Base-by-base conservation (phyloP, 2,113 vertebrate species). In the Menidia beryllina region DNA sequence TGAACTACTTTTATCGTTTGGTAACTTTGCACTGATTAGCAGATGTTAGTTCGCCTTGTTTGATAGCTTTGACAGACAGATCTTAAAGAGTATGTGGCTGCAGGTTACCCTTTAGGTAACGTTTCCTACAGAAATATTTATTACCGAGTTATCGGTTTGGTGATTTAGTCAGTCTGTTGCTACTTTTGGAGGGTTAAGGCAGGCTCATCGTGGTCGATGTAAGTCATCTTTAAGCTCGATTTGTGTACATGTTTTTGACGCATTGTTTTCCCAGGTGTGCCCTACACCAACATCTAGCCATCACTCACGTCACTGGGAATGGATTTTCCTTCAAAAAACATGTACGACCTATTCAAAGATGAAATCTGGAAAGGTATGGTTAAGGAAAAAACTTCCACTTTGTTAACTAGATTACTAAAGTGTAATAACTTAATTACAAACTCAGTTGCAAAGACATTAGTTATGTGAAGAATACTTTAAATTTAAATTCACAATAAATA, bases 341-440 rank as follows among this genome's bases (percentile, higher is more conserved):
- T 92, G 92, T 92, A 92, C 81, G 79, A 92, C 85, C 81, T 84
- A 77, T 89, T 86, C 17, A 90, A 81, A 69, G 81, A 86, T 61
- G 72, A 88, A 0, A 71, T 86, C 21, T 87, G 77, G 77, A 72
- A 75, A 84, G 86, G 91, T 92, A 69, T 58, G 77, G 0, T 7
- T 1, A 39, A 25, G 45, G 5, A 27, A 26, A 51, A 8, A 27
- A 0, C 4, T 45, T 2, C 24, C 7, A 21, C 8, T 41, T 50
- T 25, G 12, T 23, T 54, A 49, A 39, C 30, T 0, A 0, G 12
- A 13, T 41, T 15, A 15, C 39, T 4, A 3, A 41, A 41, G 17
- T 41, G 39, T 41, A 41, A 17, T 17, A 7, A 15, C 39, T 15
- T 43, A n/a, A 19, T 15, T 45, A 19, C 17, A n/a, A n/a, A n/a